Evolutionary conservation across 1,140 invertebrate species (phyloP), one percentile per base, ranked within the genome.

Genomic region (Drosophila nasuta): DNA sequence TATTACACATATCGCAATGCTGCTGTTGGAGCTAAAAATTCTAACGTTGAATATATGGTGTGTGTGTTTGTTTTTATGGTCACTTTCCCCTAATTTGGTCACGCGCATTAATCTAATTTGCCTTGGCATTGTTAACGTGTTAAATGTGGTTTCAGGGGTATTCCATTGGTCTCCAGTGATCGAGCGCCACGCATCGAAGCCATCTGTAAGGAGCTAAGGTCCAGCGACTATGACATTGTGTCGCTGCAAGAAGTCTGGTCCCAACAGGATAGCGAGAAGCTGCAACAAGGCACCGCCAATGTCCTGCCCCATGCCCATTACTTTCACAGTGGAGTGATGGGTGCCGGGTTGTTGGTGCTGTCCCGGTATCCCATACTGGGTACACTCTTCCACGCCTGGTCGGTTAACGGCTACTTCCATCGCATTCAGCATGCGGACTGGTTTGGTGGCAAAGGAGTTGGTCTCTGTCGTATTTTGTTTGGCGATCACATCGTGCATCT

Each of bases 361-460:
- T 98, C 98, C 20, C 96, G 96, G 91, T 96, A 96, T 93, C 94
- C 95, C n/a, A 98, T 99, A 49, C 93, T 96, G 82, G 96, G 98
- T 91, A 96, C 96, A 0, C 96, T 98, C 88, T 98, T 97, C 81
- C 97, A 98, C 93, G 95, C 96, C 68, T 99, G 97, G 96, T 95
- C 97, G 33, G 93, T 99, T n/a, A 99, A 99, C 94, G 98, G 98
- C 2, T 99, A 99, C 91, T 96, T 98, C 59, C 98, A 99, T 92
- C 98, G 98, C 93, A 94, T 99, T 75, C 97, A 98, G 52, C 98
- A 99, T 93, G 98, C 97, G 1, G 98, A 99, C 92, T 99, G 98
- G 98, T 99, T 98, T 93, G 98, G 97, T 58, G 98, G 98, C 5
- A 99, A 99, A 95, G 98, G 98, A 41, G 95, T 99, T 58, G 98